Conservation (phyloP, 1,140 invertebrate species). For the Rhyacophila brunnea region DNA sequence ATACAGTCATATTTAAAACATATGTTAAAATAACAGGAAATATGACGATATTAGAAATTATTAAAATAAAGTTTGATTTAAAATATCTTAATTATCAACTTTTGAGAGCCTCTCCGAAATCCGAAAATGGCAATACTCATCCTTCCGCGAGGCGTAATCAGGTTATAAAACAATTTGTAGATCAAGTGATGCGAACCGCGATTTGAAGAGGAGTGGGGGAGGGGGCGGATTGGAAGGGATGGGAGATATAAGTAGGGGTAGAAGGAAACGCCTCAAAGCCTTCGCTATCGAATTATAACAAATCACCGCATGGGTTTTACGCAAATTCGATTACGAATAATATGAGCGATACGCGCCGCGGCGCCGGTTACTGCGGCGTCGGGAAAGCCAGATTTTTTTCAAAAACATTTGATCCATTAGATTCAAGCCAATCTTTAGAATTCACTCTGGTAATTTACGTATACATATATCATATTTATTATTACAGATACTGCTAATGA, state of each 20-base stretch:
- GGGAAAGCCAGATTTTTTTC: too few relatives aligned
- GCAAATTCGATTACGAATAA: conserved; percentile 24
- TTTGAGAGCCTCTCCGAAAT: neutral
- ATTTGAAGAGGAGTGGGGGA: conserved; percentile 3
- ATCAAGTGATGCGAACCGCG: conserved; percentile 29
- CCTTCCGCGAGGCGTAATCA: conserved; percentile 31
- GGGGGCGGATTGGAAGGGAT: neutral
- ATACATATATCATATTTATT: too few relatives aligned
- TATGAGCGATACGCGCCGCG: too few relatives aligned
- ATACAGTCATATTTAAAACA: too few relatives aligned
- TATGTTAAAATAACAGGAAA: neutral
- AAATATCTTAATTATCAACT: neutral
- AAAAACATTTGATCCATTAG: too few relatives aligned
- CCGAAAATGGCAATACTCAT: conserved; percentile 1
- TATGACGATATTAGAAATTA: neutral
- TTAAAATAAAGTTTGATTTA: neutral
- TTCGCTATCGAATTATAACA: conserved; percentile 35
- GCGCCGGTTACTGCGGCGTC: too few relatives aligned
- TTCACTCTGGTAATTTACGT: too few relatives aligned
- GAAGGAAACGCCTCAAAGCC: neutral
- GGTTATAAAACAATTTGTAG: conserved; percentile 37
- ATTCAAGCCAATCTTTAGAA: too few relatives aligned
- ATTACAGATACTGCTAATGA: too few relatives aligned
- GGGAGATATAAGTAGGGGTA: neutral
- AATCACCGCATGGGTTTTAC: conserved; percentile 17